Base-by-base conservation (phyloP, 2,113 vertebrate species). In the Mormoops blainvillei region DNA sequence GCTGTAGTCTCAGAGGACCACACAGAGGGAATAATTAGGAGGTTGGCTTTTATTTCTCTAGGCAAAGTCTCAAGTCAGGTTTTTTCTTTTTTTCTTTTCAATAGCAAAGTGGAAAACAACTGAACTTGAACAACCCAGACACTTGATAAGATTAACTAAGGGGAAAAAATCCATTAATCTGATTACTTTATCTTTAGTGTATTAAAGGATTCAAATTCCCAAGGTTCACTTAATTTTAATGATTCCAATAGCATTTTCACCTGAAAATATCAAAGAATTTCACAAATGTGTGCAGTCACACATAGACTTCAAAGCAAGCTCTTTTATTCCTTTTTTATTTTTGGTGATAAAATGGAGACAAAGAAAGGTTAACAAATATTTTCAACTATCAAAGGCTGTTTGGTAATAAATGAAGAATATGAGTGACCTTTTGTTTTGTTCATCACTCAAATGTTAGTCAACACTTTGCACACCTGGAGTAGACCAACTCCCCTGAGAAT, bases 311-410 rank as follows among this genome's bases (percentile, higher is more conserved):
- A 97, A 98, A 97, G 88, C 22, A 31, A 80, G 11, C 19, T 43
- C 56, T 96, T 96, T 95, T 43, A 96, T 96, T 61, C 18, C 3
- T 65, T 31, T 31, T 95, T 78, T 26, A 63, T 85, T 92, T 95
- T 74, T 73, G 18, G 48, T 95, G 80, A 91, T 91, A 91, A 76
- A 91, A 96, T 89, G 54, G 20, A 89, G 74, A 83, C 36, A 78
- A 89, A 90, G 70, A 94, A 96, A 96, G 90, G 91, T 91, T 97
- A 96, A 96, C 85, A 98, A 83, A 65, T 83, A 95, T 94, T 97
- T 96, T 95, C 63, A 89, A 63, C 56, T 86, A 93, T 93, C 82
- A 95, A 94, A 96, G 65, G 15, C 73, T 95, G 20, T 89, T 95
- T 76, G 28, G 16, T 94, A 76, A 96, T 56, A 92, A 94, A 89